Conservation (phyloP, 2,888 invertebrate genomes). For the Girardia tigrina region DNA sequence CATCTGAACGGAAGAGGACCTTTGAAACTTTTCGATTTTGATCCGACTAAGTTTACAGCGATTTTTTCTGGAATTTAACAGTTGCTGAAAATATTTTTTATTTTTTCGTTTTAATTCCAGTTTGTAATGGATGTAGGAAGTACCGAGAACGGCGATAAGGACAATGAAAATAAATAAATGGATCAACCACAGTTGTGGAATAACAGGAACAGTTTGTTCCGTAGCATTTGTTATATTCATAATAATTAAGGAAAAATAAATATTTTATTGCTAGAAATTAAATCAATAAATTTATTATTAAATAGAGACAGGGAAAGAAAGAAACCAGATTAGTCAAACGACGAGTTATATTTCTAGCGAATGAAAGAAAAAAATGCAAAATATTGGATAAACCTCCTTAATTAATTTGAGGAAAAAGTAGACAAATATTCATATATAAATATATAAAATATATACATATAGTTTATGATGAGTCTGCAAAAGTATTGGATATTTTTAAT, state of each 20-base stretch:
- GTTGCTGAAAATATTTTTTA: not conserved
- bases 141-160: not conserved
- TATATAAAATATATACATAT: no score
- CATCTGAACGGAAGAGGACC: not conserved
- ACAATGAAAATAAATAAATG: constrained; percentile 7
- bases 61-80: not conserved
- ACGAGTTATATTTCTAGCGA: not conserved
- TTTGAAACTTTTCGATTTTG: not conserved
- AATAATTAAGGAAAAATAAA: not conserved
- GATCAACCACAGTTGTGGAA: not conserved
- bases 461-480: no score
- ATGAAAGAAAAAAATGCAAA: not conserved
- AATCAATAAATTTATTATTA: constrained; percentile 11
- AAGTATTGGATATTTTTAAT: no score
- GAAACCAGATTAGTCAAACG: not conserved
- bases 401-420: no score
- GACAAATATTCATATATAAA: no score
- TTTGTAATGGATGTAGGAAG: not conserved
- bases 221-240: not conserved
- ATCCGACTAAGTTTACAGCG: not conserved
- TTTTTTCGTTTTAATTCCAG: constrained; percentile 9
- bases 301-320: not conserved
- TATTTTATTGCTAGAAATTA: not conserved
- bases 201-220: not conserved
- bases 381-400: not conserved